Evolutionary conservation across 2,888 invertebrate genomes (phyloP), one percentile per base, ranked within the genome.

Genomic region (Xestobium rufovillosum): DNA sequence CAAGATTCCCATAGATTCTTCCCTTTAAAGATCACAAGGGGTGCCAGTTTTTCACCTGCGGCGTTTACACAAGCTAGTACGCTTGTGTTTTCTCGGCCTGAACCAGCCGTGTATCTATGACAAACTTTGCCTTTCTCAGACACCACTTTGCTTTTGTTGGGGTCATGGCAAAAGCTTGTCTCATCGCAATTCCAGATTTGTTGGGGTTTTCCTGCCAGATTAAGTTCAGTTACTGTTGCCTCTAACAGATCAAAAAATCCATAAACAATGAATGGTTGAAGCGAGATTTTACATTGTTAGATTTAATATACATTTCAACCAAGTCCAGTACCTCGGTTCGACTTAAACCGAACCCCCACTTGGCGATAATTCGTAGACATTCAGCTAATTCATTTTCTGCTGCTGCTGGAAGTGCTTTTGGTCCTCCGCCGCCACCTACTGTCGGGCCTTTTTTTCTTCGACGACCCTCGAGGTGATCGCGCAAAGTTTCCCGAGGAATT

Each of bases 1-100:
- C 36, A 36, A 11, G 17, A 14, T 14, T 36, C 31, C 36, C 26
- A 36, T 6, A 36, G 25, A 25, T 36, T 36, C 16, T 36, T 36
- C n/a, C 15, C 31, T 25, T 31, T 30, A 36, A 31, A 36, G 10
- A 36, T 14, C 2, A 36, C 12, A 11, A 30, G 15, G 2, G 31
- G 31, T 13, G 36, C 29, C 3, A 36, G 10, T 31, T 36, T 31
- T 11, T 31, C 23, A n/a, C 31, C 36, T 10, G 31, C 29, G 26
- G 36, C 36, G 10, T 32, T 32, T 32, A 32, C 32, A 23, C 32
- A 32, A 13, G 32, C 23, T 13, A 23, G 23, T 14, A 32, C 32
- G 17, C 31, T 31, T 9, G 31, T 17, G 31, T 31, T 31, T 31
- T 31, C 31, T 17, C 17, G n/a, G 6, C 31, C 19, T 16, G 31